These are phyloP conservation scores for Donacobius atricapilla DNA, from an alignment of 2,113 vertebrate genomes.

Conservation along the genomic window DNA sequence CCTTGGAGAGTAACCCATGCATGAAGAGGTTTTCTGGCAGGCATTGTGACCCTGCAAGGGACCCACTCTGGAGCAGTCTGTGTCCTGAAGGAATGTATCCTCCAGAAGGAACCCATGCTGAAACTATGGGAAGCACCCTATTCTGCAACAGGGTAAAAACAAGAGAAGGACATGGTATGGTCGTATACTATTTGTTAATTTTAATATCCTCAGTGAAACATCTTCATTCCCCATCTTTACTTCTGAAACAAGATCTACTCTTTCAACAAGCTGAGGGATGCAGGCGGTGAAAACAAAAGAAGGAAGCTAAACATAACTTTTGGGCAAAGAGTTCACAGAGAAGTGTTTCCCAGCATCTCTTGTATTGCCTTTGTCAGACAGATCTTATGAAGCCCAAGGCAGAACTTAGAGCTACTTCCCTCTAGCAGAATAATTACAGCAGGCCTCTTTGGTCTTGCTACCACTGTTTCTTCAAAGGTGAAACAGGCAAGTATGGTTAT, in stretches of 20 bases:
- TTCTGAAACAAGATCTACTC: not conserved
- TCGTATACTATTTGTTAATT: not conserved
- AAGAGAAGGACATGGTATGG: not conserved
- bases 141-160: not conserved
- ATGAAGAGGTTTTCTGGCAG: not conserved
- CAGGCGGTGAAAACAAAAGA: not conserved
- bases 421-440: not conserved
- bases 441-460: not conserved
- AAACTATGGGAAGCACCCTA: not conserved
- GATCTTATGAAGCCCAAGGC: not conserved
- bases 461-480: not conserved
- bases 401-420: not conserved
- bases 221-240: not conserved
- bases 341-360: not conserved
- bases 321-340: not conserved
- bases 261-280: not conserved
- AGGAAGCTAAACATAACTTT: not conserved
- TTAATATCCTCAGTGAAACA: not conserved
- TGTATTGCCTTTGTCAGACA: not conserved
- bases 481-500: not conserved
- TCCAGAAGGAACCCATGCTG: not conserved
- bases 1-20: rapidly evolving
- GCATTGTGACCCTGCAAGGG: not conserved
- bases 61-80: rapidly evolving
- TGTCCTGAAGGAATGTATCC: not conserved